Evolutionary conservation across 2,113 vertebrate genomes (phyloP).

Genomic region (Zosterops hypoxanthus): DNA sequence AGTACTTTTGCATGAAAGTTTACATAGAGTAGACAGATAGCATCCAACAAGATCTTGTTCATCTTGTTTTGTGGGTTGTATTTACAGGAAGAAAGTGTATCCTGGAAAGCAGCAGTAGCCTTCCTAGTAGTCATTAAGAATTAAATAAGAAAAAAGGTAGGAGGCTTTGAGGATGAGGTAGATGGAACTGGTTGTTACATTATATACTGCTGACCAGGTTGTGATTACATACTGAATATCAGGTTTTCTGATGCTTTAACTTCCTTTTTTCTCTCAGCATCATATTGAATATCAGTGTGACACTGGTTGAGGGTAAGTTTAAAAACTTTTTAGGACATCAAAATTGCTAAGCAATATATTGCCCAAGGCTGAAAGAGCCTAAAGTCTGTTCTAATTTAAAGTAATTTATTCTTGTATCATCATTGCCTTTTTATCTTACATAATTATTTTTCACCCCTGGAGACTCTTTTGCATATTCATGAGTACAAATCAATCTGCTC

Average conservation of each 20-base stretch:
- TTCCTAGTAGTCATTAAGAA: not conserved
- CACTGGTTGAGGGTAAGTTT: not conserved
- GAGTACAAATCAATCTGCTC: not conserved
- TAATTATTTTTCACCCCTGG: not conserved
- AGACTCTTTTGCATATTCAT: not conserved
- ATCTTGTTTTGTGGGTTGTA: not conserved
- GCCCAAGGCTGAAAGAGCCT: not conserved
- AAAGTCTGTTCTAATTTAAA: not conserved
- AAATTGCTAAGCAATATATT: not conserved
- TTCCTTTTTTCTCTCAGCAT: not conserved
- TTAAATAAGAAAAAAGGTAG: not conserved
- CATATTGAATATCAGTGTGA: not conserved
- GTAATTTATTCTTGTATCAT: not conserved
- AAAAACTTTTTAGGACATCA: not conserved
- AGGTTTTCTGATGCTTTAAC: not conserved
- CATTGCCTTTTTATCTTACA: not conserved
- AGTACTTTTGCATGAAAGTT: not conserved
- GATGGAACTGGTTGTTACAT: not conserved
- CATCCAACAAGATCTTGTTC: not conserved
- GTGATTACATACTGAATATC: not conserved
- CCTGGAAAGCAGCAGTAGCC: not conserved
- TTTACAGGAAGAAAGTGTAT: not conserved
- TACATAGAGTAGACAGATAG: not conserved
- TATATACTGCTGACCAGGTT: not conserved
- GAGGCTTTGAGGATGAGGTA: not conserved